Evolutionary conservation across 1,140 invertebrate species (phyloP), one percentile per base, ranked within the genome.

Genomic region (Bicyclus anynana): DNA sequence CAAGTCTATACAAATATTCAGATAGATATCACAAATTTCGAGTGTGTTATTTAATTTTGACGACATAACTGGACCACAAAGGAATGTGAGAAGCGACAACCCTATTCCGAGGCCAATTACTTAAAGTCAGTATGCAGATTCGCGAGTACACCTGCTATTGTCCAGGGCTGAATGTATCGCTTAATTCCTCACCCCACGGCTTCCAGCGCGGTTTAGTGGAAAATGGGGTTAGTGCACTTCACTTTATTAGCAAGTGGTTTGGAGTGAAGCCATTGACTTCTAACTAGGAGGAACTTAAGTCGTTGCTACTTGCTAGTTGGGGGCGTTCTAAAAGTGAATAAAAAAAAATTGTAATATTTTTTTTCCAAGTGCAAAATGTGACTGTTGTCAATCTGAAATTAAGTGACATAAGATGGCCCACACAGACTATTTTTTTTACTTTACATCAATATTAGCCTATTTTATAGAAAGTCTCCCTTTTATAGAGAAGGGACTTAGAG

Each of bases 111-210:
- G 75, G 79, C 79, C 79, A 82, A 82, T 82, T 82, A 82, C 79
- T 82, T 82, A 82, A 82, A 76, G 77, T 74, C 70, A 64, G 67
- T 79, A 72, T 74, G 72, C 63, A 72, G 69, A 75, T 71, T 65
- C 67, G 46, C 61, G 61, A 59, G 71, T 77, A 74, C 80, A 78
- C 75, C 75, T 80, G 74, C 69, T 55, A 80, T 83, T 83, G 75
- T 81, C 62, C 72, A 33, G 48, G 58, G 53, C 49, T 69, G 66
- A 74, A 69, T 75, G 67, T 69, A 66, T 65, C 65, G 70, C 68
- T 79, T 76, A 79, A 74, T 78, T 72, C 69, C 62, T 65, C 69
- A 65, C 72, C 68, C 71, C 29, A 33, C 9, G 29, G 29, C 29
- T 33, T 55, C 42, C 44, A 46, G 20, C 29, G 21, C 23, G 49